These are phyloP conservation scores for Ornithorhynchus anatinus DNA, from an alignment of 2,113 vertebrate genomes.

Conservation along the genomic window DNA sequence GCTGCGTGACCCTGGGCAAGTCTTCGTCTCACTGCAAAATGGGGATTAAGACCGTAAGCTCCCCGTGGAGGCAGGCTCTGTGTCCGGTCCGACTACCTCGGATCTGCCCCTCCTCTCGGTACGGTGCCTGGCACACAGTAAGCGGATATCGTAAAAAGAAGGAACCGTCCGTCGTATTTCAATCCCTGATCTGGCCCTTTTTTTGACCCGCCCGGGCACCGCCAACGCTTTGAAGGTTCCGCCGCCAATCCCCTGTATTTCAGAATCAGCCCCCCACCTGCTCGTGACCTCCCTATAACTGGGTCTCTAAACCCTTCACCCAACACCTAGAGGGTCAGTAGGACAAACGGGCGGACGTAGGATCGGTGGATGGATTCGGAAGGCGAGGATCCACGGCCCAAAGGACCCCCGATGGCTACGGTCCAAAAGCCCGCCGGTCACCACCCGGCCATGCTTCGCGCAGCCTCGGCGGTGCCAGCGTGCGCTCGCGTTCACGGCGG, in stretches of 20 bases:
- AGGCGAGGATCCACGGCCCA: background rate
- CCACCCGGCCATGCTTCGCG: background rate
- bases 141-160: too few relatives aligned
- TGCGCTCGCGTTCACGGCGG: slow-evolving; percentile 20
- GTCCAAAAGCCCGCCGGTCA: slow-evolving; percentile 28
- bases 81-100: too few relatives aligned
- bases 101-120: too few relatives aligned
- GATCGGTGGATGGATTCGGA: background rate
- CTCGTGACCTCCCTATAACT: background rate
- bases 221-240: background rate
- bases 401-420: background rate
- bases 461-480: slow-evolving; percentile 15
- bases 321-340: background rate
- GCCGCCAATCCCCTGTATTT: background rate
- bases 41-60: too few relatives aligned
- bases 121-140: too few relatives aligned
- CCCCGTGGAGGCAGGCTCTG: too few relatives aligned
- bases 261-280: rapidly evolving
- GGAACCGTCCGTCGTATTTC: too few relatives aligned
- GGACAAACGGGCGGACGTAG: background rate
- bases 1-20: too few relatives aligned
- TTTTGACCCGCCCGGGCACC: too few relatives aligned
- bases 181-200: too few relatives aligned
- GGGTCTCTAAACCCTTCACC: background rate
- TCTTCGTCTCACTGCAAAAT: too few relatives aligned